These are phyloP conservation scores for Strigamia maritima DNA, from an alignment of 2,888 invertebrate genomes.

Conservation along the genomic window DNA sequence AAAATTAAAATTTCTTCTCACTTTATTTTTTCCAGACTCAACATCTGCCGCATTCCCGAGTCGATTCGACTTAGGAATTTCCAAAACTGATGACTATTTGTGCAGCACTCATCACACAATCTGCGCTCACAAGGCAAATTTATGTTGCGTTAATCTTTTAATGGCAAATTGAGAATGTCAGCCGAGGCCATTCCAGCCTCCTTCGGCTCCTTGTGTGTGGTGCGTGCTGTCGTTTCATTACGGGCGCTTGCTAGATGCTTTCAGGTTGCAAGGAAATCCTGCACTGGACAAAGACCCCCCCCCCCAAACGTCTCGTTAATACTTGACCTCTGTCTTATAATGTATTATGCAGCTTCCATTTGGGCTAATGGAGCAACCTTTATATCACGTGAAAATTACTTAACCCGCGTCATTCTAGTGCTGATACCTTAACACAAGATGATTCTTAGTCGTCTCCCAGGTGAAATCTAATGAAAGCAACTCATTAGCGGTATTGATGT, in stretches of 20 bases:
- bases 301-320: neutral
- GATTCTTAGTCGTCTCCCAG: neutral
- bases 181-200: neutral
- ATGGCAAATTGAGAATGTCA: neutral
- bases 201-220: neutral
- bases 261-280: neutral
- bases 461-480: neutral
- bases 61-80: neutral
- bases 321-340: neutral
- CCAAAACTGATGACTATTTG: neutral
- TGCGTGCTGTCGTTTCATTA: neutral
- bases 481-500: neutral
- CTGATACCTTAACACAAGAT: neutral
- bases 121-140: neutral
- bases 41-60: neutral
- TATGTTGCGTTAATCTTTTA: neutral
- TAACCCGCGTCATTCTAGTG: neutral
- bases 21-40: too few relatives aligned
- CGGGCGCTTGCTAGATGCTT: neutral
- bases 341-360: neutral
- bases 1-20: too few relatives aligned
- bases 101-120: neutral
- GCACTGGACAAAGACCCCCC: neutral
- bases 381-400: neutral
- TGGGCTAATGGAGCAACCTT: neutral